Base-by-base conservation (phyloP, 2,797 vertebrate species). In the Esox masquinongy region DNA sequence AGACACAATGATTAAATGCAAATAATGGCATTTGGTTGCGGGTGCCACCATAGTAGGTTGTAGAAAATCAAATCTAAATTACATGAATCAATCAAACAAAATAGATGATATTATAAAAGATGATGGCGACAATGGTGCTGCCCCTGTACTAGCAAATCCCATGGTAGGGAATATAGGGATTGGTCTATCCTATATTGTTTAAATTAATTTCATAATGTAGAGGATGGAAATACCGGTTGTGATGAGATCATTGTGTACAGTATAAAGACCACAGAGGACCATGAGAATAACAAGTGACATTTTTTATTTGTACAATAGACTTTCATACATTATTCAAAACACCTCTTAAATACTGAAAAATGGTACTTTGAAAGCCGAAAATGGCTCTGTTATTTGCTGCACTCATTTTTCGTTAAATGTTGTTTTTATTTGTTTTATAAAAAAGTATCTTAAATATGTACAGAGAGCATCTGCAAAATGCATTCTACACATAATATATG, bases 271-370 rank as follows among this genome's bases (percentile, higher is more conserved):
- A 78, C 73, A 88, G 75, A 77, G 77, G 88, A 87, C 77, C 74
- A 84, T 51, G 77, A 75, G 91, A 92, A 94, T 93, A 98, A 96
- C 97, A 98, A 97, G 95, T 97, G 95, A 99, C 96, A 96, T 96
- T 94, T 96, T 93, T 95, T 95, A 93, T 95, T 95, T 95, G 91
- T 95, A 95, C 95, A 96, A 95, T 96, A 95, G 92, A 95, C 94
- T 95, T 95, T 95, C 92, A 91, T 95, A 98, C 96, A 95, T 98
- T 99, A 97, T 99, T 97, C 95, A 98, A 99, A 99, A 99, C 97
- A 98, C 96, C 93, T 96, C 94, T 96, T 96, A 97, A 96, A 99
- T 98, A 98, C 95, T 97, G 97, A 97, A 99, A 99, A 98, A 98
- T 94, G 94, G 95, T 96, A 96, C 90, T 96, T 94, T 90, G 95